phyloP scores from a whole-genome alignment of 2,797 vertebrate genomes.

The Monodelphis domestica region DNA sequence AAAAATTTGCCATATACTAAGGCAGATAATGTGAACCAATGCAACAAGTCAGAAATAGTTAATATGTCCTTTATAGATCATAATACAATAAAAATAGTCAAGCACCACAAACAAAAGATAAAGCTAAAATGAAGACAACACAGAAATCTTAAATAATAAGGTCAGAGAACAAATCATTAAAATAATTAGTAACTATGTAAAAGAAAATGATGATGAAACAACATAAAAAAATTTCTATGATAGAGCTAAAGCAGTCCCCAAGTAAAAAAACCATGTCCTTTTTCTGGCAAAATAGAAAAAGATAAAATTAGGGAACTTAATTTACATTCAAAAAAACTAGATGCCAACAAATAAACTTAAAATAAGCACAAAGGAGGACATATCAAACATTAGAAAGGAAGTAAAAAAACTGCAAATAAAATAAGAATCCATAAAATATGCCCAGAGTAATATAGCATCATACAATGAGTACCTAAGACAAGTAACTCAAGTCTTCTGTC shows the following conservation, averaged over 20 bases:
- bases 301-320: neutral
- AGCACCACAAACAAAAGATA: neutral
- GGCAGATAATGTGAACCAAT: neutral
- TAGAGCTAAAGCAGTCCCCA: neutral
- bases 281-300: neutral
- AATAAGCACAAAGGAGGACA: neutral
- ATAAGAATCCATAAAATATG: neutral
- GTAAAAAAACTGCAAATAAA: neutral
- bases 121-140: neutral
- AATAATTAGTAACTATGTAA: neutral
- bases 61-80: neutral
- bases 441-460: neutral
- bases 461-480: neutral
- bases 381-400: neutral
- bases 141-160: neutral
- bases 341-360: neutral
- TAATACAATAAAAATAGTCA: neutral
- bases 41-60: neutral
- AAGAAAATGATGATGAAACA: neutral
- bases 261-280: neutral
- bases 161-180: neutral
- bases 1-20: no score
- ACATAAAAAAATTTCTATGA: neutral
- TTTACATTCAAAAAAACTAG: neutral
- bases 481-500: neutral